Conservation (phyloP, 2,797 vertebrate species). For the Paratrypauchen microcephalus region DNA sequence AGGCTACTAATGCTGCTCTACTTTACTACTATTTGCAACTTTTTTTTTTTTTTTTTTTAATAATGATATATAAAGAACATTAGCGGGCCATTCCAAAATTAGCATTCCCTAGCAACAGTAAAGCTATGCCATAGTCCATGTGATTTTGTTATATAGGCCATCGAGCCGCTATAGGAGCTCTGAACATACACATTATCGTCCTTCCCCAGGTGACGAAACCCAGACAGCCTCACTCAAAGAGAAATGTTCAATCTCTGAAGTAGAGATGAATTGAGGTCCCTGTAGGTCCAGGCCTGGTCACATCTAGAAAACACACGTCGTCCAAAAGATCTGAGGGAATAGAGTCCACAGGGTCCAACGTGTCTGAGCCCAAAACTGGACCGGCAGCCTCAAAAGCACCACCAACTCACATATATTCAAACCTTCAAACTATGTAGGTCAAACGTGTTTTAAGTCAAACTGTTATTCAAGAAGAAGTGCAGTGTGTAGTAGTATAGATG, state of each 20-base stretch:
- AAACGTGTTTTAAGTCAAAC: background rate
- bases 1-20: too few species aligned
- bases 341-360: background rate
- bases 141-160: background rate
- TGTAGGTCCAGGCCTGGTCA: background rate
- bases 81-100: too few species aligned
- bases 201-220: background rate
- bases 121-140: too few species aligned
- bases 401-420: background rate
- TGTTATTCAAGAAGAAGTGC: background rate
- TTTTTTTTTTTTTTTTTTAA: too few species aligned
- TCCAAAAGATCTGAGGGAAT: constrained; percentile 6
- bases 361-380: background rate
- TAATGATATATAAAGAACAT: too few species aligned
- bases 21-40: too few species aligned
- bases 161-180: background rate
- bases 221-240: background rate
- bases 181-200: background rate
- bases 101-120: background rate
- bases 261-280: constrained; percentile 5
- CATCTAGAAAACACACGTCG: constrained; percentile 3
- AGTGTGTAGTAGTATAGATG: background rate
- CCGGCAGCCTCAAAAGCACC: background rate
- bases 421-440: constrained; percentile 1
- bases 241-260: background rate